Conservation (phyloP, 2,888 invertebrate species). For the Ophion costatus region DNA sequence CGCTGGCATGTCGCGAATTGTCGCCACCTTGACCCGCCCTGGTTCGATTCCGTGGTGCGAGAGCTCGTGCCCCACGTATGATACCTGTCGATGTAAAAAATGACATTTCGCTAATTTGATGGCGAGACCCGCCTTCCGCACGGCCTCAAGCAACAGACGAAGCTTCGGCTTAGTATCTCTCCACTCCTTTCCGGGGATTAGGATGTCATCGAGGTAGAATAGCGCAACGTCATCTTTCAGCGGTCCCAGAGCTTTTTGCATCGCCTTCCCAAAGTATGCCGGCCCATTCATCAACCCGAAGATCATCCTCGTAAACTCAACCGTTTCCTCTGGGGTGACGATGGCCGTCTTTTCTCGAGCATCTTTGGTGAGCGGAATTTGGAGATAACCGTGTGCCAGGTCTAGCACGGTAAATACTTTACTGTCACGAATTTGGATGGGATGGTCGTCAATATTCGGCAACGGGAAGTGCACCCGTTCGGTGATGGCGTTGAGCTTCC, state of each 20-base stretch:
- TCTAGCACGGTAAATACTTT: conserved; percentile 21
- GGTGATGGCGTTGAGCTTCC: conserved; percentile 30
- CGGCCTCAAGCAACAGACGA: conserved; percentile 45
- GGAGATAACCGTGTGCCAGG: conserved; percentile 52
- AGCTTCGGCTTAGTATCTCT: conserved; percentile 29
- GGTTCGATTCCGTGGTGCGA: conserved; percentile 47
- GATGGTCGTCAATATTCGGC: conserved; percentile 52
- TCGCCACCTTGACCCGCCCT: conserved; percentile 67
- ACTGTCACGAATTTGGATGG: conserved; percentile 2
- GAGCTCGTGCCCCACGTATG: conserved; percentile 74
- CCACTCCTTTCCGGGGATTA: neutral
- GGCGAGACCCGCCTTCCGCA: conserved; percentile 68
- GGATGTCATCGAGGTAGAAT: conserved; percentile 31
- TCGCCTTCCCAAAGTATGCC: conserved; percentile 21
- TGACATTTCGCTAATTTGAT: conserved; percentile 73
- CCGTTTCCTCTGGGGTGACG: conserved; percentile 62
- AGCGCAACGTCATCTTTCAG: conserved; percentile 32
- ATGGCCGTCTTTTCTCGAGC: conserved; percentile 56
- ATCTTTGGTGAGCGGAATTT: conserved; percentile 34
- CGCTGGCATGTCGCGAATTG: conserved; percentile 53
- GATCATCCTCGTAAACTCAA: conserved; percentile 38
- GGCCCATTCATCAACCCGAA: conserved; percentile 34
- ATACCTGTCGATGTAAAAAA: conserved; percentile 68
- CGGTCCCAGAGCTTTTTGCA: conserved; percentile 23
- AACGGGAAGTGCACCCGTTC: conserved; percentile 40